These are phyloP conservation scores for Campylomormyrus tamandua DNA, from an alignment of 2,113 vertebrate genomes.

Conservation along the genomic window DNA sequence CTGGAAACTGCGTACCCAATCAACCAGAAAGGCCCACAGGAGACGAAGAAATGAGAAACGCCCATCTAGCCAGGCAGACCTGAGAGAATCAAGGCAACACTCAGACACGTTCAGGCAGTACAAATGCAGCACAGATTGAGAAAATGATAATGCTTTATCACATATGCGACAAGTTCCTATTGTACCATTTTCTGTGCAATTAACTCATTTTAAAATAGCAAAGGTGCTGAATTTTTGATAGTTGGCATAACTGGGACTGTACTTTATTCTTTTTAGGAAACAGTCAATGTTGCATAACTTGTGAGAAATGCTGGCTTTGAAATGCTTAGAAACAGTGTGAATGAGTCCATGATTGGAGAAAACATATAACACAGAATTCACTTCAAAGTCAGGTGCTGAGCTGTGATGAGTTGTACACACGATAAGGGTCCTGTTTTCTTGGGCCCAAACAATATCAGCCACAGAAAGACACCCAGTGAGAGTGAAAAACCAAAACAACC, in stretches of 20 bases:
- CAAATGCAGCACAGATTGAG: not conserved
- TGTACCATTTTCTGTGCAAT: not conserved
- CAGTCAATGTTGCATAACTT: not conserved
- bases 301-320: not conserved
- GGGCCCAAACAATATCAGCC: not conserved
- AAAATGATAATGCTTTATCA: not conserved
- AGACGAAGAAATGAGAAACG: not conserved
- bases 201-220: slow-evolving; percentile 2
- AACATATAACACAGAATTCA: not conserved
- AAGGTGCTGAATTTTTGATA: not conserved
- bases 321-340: not conserved
- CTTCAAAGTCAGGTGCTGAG: not conserved
- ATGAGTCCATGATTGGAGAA: not conserved
- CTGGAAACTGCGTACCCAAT: not conserved
- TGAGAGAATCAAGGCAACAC: not conserved
- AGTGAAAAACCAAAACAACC: not conserved
- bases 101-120: not conserved
- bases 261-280: not conserved
- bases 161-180: not conserved
- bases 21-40: not conserved
- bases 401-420: not conserved
- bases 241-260: not conserved
- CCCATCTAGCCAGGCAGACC: not conserved
- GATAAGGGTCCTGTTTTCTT: not conserved
- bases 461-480: not conserved